Percentiles rank a stretch among this genome's conserved stretches.
These are phyloP conservation scores for Euleptes europaea DNA, from an alignment of 2,113 vertebrate species.

Conservation along the genomic window DNA sequence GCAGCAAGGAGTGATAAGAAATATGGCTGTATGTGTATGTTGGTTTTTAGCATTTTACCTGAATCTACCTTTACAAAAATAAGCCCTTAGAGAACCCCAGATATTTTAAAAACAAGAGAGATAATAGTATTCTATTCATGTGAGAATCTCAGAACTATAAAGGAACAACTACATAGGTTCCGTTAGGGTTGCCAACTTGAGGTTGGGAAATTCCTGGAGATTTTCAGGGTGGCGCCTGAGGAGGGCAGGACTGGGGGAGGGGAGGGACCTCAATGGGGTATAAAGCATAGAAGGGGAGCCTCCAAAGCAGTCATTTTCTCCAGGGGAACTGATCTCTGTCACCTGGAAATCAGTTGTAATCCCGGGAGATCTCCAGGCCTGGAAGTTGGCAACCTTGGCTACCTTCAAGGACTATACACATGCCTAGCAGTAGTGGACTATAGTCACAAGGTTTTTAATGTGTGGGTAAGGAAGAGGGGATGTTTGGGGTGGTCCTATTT, in stretches of 20 bases:
- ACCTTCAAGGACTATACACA: neutral
- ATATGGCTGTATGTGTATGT: neutral
- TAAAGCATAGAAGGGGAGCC: too few relatives aligned
- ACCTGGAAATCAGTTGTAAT: too few relatives aligned
- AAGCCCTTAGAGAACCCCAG: neutral
- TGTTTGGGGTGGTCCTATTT: neutral
- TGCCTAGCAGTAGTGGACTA: neutral
- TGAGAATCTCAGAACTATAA: neutral
- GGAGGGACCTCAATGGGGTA: too few relatives aligned
- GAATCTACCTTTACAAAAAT: constrained; percentile 1
- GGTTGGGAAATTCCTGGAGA: too few relatives aligned
- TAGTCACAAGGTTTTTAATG: neutral
- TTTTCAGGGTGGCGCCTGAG: too few relatives aligned
- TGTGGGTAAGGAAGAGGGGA: neutral
- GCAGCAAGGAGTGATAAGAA: neutral
- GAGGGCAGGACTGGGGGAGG: too few relatives aligned
- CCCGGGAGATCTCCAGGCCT: too few relatives aligned
- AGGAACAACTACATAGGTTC: neutral
- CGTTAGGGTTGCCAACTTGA: too few relatives aligned
- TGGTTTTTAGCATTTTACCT: neutral
- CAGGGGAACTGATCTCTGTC: too few relatives aligned
- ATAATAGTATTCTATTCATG: neutral
- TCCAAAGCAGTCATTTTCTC: too few relatives aligned
- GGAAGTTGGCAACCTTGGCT: too few relatives aligned
- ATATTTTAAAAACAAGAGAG: neutral